A percentile compares a stretch with the other conserved stretches of the same genome.
These are phyloP conservation scores for Diadema setosum DNA, from an alignment of 35 echinoderm and acorn worm species.

Conservation along the genomic window DNA sequence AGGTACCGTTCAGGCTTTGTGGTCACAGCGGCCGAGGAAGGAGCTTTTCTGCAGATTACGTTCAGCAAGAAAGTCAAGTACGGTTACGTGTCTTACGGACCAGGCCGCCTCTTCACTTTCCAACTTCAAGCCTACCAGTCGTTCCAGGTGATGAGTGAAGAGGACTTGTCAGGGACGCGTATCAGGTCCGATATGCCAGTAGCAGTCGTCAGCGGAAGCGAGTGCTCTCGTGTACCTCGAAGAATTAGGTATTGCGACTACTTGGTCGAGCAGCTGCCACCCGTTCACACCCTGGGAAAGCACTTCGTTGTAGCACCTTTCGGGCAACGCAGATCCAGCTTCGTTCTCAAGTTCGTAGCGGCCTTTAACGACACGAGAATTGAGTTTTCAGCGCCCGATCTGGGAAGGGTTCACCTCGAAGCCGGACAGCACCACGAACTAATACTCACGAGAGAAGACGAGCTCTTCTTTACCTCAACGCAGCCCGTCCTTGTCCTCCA, in stretches of 20 bases:
- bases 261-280: conserved; percentile 79
- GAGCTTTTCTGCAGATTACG: conserved; percentile 42
- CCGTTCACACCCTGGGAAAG: conserved; percentile 74
- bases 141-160: conserved; percentile 62
- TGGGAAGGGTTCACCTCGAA: not conserved
- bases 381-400: conserved; percentile 25
- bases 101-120: conserved; percentile 30
- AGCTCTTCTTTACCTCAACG: conserved; percentile 33
- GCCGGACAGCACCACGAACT: conserved; percentile 73
- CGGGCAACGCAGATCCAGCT: conserved; percentile 40
- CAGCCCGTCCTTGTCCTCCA: conserved; percentile 74
- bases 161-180: conserved; percentile 64
- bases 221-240: conserved; percentile 61
- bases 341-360: conserved; percentile 59
- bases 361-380: conserved; percentile 46
- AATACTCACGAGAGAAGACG: conserved; percentile 9
- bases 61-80: conserved; percentile 7
- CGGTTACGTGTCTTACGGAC: conserved; percentile 4
- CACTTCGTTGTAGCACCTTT: conserved; percentile 73
- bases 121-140: conserved; percentile 40
- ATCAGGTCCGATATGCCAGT: conserved; percentile 53
- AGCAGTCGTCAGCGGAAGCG: conserved; percentile 57
- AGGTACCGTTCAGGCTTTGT: conserved; percentile 62
- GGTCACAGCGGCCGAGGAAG: conserved; percentile 39
- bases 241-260: conserved; percentile 70